Conservation (phyloP, 1,140 invertebrate genomes). For the Drosophila chauvacae region DNA sequence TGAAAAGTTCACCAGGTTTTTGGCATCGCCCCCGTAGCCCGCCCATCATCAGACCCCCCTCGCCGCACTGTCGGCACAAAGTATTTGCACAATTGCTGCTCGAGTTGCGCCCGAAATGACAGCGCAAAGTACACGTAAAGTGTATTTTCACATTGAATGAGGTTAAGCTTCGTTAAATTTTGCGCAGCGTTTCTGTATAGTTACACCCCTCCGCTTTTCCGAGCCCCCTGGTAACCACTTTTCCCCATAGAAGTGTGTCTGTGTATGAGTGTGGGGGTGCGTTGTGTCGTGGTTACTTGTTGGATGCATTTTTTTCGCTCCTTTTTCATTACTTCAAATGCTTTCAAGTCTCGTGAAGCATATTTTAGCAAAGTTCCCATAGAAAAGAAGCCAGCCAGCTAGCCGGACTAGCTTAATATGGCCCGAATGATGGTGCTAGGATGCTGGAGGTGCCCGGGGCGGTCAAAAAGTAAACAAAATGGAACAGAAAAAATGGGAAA, state of each 20-base stretch:
- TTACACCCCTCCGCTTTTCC: conserved; percentile 15
- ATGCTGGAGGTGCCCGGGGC: not conserved
- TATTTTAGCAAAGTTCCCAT: conserved; percentile 72
- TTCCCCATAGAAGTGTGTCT: not conserved
- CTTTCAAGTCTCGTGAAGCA: conserved; percentile 77
- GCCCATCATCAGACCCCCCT: not conserved
- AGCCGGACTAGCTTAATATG: conserved; percentile 28
- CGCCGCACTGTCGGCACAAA: conserved; percentile 51
- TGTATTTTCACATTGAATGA: conserved; percentile 82
- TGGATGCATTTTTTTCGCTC: conserved; percentile 54
- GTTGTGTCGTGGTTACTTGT: conserved; percentile 42
- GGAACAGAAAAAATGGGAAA: not conserved
- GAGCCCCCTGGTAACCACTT: conserved; percentile 1
- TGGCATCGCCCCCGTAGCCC: conserved; percentile 11
- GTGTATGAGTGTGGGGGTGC: conserved; percentile 11
- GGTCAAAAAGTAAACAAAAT: conserved; percentile 23
- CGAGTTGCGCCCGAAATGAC: conserved; percentile 78
- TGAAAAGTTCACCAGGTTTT: conserved; percentile 58
- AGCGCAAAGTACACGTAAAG: conserved; percentile 81
- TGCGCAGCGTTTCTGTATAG: conserved; percentile 54
- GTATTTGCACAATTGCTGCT: conserved; percentile 83
- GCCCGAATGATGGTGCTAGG: not conserved
- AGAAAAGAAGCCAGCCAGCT: conserved; percentile 54
- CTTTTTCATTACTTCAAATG: conserved; percentile 77
- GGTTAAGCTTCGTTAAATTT: conserved; percentile 83